Evolutionary conservation across 2,888 invertebrate genomes (phyloP).

Genomic region (Aspidiotus destructor): DNA sequence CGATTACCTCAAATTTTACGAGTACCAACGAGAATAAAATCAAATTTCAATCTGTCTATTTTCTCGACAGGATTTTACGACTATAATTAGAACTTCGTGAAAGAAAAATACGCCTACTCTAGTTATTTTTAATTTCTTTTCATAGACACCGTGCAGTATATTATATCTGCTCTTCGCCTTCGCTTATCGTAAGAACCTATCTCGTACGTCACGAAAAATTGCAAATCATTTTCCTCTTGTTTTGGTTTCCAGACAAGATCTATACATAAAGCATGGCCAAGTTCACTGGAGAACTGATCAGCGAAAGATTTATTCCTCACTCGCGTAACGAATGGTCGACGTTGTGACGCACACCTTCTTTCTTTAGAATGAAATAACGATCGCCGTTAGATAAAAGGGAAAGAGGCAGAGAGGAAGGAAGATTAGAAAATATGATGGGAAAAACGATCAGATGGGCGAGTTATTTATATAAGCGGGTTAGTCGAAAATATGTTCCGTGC

Average conservation of each 20-base stretch:
- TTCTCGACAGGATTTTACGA: too few relatives aligned
- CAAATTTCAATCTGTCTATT: too few relatives aligned
- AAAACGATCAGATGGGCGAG: neutral
- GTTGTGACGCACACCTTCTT: slow-evolving; percentile 2
- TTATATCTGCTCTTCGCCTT: too few relatives aligned
- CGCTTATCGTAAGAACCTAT: too few relatives aligned
- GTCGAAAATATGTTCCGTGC: slow-evolving; percentile 27
- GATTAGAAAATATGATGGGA: neutral
- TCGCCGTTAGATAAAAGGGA: neutral
- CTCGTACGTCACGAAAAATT: neutral
- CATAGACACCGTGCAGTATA: too few relatives aligned
- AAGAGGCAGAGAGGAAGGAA: neutral
- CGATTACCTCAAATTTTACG: too few relatives aligned
- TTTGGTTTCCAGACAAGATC: neutral
- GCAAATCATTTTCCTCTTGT: neutral
- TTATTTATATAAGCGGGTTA: slow-evolving; percentile 30
- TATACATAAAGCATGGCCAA: neutral
- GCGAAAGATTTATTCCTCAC: neutral
- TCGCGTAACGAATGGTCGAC: neutral
- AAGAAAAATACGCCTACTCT: too few relatives aligned
- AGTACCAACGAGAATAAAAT: too few relatives aligned
- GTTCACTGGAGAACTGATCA: slow-evolving; percentile 1
- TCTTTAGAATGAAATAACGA: neutral
- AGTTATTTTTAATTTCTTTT: too few relatives aligned
- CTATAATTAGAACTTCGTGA: too few relatives aligned